Base-by-base conservation (phyloP, 2,797 vertebrate genomes). In the Sebastes vulpes region DNA sequence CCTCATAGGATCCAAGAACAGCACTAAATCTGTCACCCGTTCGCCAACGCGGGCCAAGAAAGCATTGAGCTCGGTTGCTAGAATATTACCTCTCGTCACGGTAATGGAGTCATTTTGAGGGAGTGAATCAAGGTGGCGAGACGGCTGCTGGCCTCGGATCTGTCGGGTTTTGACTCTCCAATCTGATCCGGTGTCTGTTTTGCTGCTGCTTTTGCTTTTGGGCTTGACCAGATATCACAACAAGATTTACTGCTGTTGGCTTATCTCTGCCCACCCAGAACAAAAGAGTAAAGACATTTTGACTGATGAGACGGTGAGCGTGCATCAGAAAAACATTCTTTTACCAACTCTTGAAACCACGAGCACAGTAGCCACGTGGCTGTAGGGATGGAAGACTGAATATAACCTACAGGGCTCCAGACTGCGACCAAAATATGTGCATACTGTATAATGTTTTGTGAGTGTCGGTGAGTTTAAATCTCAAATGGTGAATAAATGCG, bases 61-160 rank as follows among this genome's bases (percentile, higher is more conserved):
- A 83, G 78, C 77, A 68, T 65, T 31, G 75, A 69, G 75, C 50
- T 66, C 52, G 56, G 32, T 52, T 81, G 65, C 59, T 63, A 72
- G 82, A 85, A 74, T 85, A 89, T 91, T 89, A 89, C 87, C 87
- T 85, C 73, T 82, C 90, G 85, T 90, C 89, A 87, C 75, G 6
- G 75, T 93, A 91, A 89, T 85, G 61, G 81, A 88, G 82, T 88
- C 72, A 54, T 78, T 85, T 75, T 16, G 57, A 74, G 64, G 58
- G 53, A 85, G 68, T 76, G 83, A 81, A 71, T 84, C n/a, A 66
- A 84, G 60, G 68, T 70, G 23, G 65, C 29, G 73, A 79, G 72
- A 64, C 12, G 16, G 46, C 66, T 67, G 59, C 60, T 70, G 74
- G 75, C 72, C 71, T 59, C 0, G 1, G 26, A 31, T 75, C 18